Evolutionary conservation across 2,113 vertebrate species (phyloP), one percentile per base, ranked within the genome.

Genomic region (Rhodinocichla rosea): DNA sequence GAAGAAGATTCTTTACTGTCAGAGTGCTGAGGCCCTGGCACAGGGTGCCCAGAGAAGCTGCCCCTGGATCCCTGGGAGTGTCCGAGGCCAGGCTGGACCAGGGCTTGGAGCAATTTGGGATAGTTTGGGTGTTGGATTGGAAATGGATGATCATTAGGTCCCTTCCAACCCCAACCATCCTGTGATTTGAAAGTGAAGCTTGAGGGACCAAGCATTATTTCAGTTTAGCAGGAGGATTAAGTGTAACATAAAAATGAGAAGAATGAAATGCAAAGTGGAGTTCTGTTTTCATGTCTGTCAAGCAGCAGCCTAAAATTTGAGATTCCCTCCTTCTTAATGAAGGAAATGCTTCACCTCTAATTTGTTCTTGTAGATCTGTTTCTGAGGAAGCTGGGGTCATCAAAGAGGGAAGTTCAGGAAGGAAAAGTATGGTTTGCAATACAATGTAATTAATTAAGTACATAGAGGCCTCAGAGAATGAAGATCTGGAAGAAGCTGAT

Each of bases 81-180:
- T 0, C 18, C 83, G 45, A 33, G 45, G 22, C 22, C 63, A 15
- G 45, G 22, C 0, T 52, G 45, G 5, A 28, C 0, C 0, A 0
- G 22, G 39, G 22, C 18, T 59, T 8, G 47, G 33, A 53, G 28
- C 33, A 53, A 0, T 28, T 27, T 69, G 63, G 63, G 23, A 7
- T 0, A 23, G 28, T 59, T 59, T 35, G 23, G 22, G 23, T 22
- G 4, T 59, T 59, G n/a, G 1, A 17, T 5, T 37, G 39, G 39
- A 1, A 28, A 18, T 53, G 13, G 30, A 8, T 47, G 28, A 3
- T 10, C 19, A 5, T 70, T 16, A 39, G 28, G 10, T 71, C 42
- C 5, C 32, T 88, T 80, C 42, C 32, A 35, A 5, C 21, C 67
- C 15, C 49, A 42, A 4, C 42, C 27, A 19, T 35, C 10, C 42